phyloP scores from a whole-genome alignment of 1,140 invertebrate species.

The Hormaphis cornu region DNA sequence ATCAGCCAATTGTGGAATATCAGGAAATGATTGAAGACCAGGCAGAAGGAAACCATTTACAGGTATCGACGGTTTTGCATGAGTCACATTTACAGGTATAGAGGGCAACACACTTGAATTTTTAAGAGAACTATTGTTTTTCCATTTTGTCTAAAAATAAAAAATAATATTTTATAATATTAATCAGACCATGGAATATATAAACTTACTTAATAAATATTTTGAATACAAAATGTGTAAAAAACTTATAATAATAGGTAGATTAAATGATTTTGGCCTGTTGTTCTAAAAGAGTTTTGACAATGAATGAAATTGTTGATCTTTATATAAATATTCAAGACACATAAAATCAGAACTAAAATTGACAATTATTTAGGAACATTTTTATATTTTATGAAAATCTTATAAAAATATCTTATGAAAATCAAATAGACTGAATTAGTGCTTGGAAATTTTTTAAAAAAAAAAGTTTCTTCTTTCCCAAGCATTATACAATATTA shows the following conservation, averaged over 20 bases:
- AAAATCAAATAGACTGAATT: too few relatives aligned
- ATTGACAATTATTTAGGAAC: too few relatives aligned
- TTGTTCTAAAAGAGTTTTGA: not conserved
- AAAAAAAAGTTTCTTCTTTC: too few relatives aligned
- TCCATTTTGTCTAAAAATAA: slow-evolving; percentile 2
- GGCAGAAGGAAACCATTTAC: not conserved
- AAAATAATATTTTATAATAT: not conserved
- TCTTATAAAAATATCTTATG: too few relatives aligned
- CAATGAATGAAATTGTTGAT: too few relatives aligned
- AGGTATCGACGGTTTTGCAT: not conserved
- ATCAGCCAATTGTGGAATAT: slow-evolving; percentile 22
- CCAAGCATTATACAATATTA: too few relatives aligned
- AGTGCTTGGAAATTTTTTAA: too few relatives aligned
- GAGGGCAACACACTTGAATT: too few relatives aligned
- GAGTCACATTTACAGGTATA: not conserved
- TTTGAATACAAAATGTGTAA: not conserved
- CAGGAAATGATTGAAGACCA: slow-evolving; percentile 15
- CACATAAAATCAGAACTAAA: too few relatives aligned
- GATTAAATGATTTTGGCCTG: not conserved
- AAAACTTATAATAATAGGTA: not conserved
- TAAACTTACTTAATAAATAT: not conserved
- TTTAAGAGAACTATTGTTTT: slow-evolving; percentile 7
- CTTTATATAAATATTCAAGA: too few relatives aligned
- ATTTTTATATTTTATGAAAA: too few relatives aligned
- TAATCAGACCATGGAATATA: not conserved